These are phyloP conservation scores for Casuarius casuarius DNA, from an alignment of 2,113 vertebrate species.

Conservation along the genomic window DNA sequence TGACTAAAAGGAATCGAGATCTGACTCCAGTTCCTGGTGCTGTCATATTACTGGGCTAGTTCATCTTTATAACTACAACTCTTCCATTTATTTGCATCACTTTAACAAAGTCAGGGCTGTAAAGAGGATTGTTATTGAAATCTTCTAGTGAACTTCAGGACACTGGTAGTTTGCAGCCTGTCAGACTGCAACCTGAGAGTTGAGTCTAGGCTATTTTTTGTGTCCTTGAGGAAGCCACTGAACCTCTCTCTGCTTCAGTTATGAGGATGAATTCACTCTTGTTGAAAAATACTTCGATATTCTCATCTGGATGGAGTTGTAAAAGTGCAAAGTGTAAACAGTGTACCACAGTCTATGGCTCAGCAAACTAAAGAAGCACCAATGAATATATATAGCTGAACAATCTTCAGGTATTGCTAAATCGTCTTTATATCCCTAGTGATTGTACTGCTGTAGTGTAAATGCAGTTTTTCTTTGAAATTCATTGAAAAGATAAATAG, in stretches of 20 bases:
- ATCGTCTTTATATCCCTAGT: background rate
- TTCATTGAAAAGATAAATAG: background rate
- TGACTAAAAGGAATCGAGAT: background rate
- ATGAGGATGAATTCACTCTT: background rate
- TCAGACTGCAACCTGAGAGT: background rate
- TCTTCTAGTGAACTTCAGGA: background rate
- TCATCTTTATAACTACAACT: background rate
- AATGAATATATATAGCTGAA: background rate
- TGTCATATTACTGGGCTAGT: background rate
- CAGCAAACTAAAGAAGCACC: background rate
- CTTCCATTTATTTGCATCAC: background rate
- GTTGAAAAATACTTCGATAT: background rate
- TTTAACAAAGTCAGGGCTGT: background rate
- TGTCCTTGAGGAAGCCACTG: background rate
- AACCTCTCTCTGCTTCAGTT: background rate
- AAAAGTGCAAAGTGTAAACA: background rate
- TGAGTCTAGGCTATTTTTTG: background rate
- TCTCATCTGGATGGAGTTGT: background rate
- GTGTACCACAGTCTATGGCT: background rate
- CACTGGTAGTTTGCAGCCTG: background rate
- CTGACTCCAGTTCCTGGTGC: background rate
- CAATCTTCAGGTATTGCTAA: background rate
- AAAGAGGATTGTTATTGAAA: background rate
- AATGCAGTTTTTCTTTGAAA: background rate
- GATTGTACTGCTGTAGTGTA: background rate